These are phyloP conservation scores for Corydoras sp. DNA, from an alignment of 2,113 vertebrate species.

Conservation along the genomic window DNA sequence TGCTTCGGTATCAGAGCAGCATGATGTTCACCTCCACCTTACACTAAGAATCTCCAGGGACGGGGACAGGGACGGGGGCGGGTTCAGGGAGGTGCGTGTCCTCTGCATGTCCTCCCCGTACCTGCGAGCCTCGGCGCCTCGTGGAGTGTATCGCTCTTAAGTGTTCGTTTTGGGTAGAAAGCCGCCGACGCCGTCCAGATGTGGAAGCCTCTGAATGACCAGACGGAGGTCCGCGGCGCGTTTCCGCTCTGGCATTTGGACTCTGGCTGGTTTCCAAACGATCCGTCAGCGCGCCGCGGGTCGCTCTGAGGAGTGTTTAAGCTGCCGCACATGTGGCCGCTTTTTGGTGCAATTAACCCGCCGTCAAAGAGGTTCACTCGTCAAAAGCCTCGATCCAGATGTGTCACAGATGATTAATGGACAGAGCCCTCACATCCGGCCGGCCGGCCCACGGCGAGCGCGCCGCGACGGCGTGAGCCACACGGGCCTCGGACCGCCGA, in stretches of 20 bases:
- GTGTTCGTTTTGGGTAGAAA: too few relatives aligned
- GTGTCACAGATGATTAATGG: slow-evolving; percentile 13
- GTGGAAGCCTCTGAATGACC: neutral
- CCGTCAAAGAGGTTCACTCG: neutral
- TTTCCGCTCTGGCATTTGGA: neutral
- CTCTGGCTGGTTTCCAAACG: neutral
- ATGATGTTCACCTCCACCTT: too few relatives aligned
- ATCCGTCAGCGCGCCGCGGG: neutral
- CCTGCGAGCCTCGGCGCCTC: too few relatives aligned
- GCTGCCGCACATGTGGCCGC: neutral
- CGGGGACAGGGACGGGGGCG: too few relatives aligned
- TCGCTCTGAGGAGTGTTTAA: neutral
- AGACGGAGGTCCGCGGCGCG: neutral
- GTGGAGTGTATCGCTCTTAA: too few relatives aligned
- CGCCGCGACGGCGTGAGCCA: neutral
- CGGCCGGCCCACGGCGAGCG: too few relatives aligned
- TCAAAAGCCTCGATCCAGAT: slow-evolving; percentile 7
- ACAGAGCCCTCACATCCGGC: neutral
- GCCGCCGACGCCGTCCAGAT: too few relatives aligned
- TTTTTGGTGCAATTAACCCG: slow-evolving; percentile 9
- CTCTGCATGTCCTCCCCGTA: too few relatives aligned
- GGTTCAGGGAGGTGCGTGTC: too few relatives aligned
- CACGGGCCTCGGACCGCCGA: neutral
- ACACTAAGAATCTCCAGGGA: too few relatives aligned
- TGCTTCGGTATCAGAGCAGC: too few relatives aligned